Base-by-base conservation (phyloP, 2,888 invertebrate species). In the Dexiosoma caninum region DNA sequence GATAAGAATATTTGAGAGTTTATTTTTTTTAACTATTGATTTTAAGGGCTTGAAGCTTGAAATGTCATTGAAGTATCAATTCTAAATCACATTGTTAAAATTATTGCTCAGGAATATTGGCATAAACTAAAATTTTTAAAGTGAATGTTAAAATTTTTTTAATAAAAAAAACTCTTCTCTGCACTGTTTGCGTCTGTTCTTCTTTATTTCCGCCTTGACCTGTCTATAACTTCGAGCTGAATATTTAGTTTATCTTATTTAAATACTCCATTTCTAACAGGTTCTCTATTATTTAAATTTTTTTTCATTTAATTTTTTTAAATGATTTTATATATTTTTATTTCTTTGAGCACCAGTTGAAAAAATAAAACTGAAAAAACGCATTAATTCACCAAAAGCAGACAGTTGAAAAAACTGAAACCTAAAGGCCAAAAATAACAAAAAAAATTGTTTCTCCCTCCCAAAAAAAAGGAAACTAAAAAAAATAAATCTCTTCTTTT, bases 381-480 rank as follows among this genome's bases (percentile, higher is more conserved):
- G 62, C 71, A 82, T 76, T 79, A 80, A 82, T 78, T 79, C 60
- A 79, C 62, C 79, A 79, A 82, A 77, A 69, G 75, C 64, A 79
- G 77, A 74, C 79, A 76, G 57, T 70, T 40, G 27, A 66, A 62
- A 77, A 60, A 74, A 81, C 2, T 10, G 42, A 79, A 70, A 80
- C 64, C 80, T 71, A 69, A 80, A 80, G 74, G 79, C 77, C 77
- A 80, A 82, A 80, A 80, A 82, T 75, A 77, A 69, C 55, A 78
- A 16, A 51, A 51, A 70, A 67, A 69, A 46, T 66, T 35, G 21
- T 35, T 19, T 60, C 40, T 46, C 42, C 32, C 44, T 12, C 30
- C 27, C 19, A 30, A 12, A 35, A 21, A 46, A 35, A 46, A 35
- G 14, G 12, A 32, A 46, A 23, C n/a, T 30, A 30, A 32, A 40